These are phyloP conservation scores for Drosophila willistoni DNA, from an alignment of 1,140 invertebrate species.

Conservation along the genomic window DNA sequence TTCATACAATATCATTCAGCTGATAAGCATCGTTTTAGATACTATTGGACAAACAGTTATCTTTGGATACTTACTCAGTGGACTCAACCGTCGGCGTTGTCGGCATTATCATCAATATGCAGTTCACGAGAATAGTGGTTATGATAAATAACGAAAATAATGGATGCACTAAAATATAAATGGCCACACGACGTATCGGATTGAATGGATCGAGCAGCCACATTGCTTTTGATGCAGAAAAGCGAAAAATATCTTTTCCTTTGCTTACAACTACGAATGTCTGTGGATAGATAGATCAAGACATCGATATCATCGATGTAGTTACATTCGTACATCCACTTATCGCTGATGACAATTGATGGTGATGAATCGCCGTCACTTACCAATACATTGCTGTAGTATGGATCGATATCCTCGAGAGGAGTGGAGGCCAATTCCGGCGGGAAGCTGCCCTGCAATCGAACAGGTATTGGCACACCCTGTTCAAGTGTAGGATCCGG, in stretches of 20 bases:
- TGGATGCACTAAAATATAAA: slow-evolving; percentile 98
- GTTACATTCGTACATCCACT: slow-evolving; percentile 6
- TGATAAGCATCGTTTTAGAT: not conserved
- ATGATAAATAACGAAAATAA: slow-evolving; percentile 99
- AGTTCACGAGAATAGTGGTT: slow-evolving; percentile 98
- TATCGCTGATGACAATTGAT: slow-evolving; percentile 2
- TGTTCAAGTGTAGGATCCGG: slow-evolving; percentile 96
- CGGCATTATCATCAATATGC: slow-evolving; percentile 99
- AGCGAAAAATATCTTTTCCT: slow-evolving; percentile 99
- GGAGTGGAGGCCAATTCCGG: slow-evolving; percentile 95
- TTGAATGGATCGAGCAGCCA: slow-evolving; percentile 98
- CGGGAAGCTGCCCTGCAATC: slow-evolving; percentile 94
- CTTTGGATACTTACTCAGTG: slow-evolving; percentile 93
- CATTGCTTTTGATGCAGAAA: slow-evolving; percentile 97
- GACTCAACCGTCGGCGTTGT: slow-evolving; percentile 95
- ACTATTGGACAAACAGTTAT: not conserved
- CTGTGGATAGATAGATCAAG: slow-evolving; percentile 85
- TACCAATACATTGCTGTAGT: slow-evolving; percentile 96
- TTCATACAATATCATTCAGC: not conserved
- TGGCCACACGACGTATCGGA: slow-evolving; percentile 97
- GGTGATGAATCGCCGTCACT: slow-evolving; percentile 48
- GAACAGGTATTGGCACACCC: slow-evolving; percentile 94
- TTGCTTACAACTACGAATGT: slow-evolving; percentile 99
- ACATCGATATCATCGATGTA: not conserved
- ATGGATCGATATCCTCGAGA: slow-evolving; percentile 97